A percentile compares a stretch with the other conserved stretches of the same genome.
These are phyloP conservation scores for Crax fasciolata DNA, from an alignment of 2,797 vertebrate genomes.

Conservation along the genomic window DNA sequence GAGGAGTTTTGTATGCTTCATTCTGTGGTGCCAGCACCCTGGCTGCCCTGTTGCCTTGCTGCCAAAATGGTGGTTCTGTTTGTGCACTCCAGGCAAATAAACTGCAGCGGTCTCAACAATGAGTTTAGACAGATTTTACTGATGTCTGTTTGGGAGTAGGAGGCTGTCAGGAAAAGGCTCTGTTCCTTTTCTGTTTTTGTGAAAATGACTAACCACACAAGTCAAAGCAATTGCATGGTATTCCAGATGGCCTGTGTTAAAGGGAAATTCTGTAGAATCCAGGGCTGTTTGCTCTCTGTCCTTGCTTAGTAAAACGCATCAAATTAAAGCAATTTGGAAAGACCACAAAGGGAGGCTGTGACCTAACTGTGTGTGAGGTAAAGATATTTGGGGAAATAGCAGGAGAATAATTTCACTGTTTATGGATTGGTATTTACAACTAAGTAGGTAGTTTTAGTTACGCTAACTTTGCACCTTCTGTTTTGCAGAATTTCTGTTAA, in stretches of 20 bases:
- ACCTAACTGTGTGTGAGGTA: background rate
- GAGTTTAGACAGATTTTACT: background rate
- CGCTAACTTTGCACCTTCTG: constrained; percentile 38
- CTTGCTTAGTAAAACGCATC: background rate
- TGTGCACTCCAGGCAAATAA: background rate
- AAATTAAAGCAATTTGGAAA: background rate
- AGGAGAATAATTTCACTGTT: background rate
- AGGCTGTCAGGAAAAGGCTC: background rate
- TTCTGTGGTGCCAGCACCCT: background rate
- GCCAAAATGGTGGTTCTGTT: background rate
- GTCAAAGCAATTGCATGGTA: background rate
- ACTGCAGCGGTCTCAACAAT: background rate
- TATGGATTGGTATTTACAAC: background rate
- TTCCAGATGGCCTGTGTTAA: background rate
- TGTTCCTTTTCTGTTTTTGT: background rate
- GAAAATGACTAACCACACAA: background rate
- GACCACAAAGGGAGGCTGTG: background rate
- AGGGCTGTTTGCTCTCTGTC: background rate
- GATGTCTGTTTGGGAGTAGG: background rate
- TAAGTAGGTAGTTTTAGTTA: constrained; percentile 27
- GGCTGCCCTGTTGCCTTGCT: background rate
- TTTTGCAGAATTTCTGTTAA: constrained; percentile 94
- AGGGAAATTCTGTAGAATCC: background rate
- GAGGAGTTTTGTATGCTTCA: background rate
- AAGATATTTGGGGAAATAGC: background rate